Evolutionary conservation across 2,888 invertebrate genomes (phyloP), one percentile per base, ranked within the genome.

Genomic region (Microplitis deprimator): DNA sequence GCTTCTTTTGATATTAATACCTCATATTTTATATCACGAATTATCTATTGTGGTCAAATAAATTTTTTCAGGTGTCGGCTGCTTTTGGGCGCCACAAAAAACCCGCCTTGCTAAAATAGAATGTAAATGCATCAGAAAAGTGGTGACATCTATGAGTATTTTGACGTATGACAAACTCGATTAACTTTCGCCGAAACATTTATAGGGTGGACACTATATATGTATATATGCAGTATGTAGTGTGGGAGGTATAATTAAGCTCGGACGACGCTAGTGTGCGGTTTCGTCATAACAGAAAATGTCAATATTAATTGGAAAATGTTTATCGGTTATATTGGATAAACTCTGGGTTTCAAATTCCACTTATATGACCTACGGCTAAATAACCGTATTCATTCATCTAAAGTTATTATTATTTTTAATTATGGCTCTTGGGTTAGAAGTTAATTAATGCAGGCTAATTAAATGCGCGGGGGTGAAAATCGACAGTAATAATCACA

Each of bases 201-300:
- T 61, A 72, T 72, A 72, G 62, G 7, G 16, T 13, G 62, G 8
- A 40, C 61, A 40, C 61, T 72, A 72, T 72, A 8, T 50, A 50
- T 13, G 0, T 29, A 29, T n/a, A 3, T 4, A 3, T 29, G 29
- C 3, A 29, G 50, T 50, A 50, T 50, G 13, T 1, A 10, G 10
- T 50, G 13, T 13, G 39, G 62, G 62, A 40, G 40, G 61, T 72
- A 72, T 72, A 72, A 72, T 72, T 72, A 62, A 60, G 62, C 62
- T 2, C 6, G 61, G 16, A 39, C 40, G 13, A 50, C 29, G 50
- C 50, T 50, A 59, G 60, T 16, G 20, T 72, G 62, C 29, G 72
- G 40, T 72, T 62, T 62, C 17, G 62, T 39, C 62, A 38, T 17
- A 50, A 72, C 17, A 40, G 39, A 41, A 16, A 17, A 65, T 65